These are phyloP conservation scores for Pantherophis vulpinus DNA, from an alignment of 2,797 vertebrate genomes.

Conservation along the genomic window DNA sequence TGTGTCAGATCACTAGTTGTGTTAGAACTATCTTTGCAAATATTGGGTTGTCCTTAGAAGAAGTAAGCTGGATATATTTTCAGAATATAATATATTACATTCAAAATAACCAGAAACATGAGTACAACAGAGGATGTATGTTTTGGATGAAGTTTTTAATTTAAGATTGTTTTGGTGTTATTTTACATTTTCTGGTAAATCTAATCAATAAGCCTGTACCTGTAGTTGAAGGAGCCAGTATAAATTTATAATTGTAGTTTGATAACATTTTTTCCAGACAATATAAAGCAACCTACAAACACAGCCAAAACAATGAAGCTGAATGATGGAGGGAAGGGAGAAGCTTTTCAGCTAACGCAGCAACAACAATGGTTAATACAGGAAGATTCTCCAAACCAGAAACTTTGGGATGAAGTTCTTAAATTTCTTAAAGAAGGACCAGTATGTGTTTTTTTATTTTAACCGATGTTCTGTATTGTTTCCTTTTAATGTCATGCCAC, in stretches of 20 bases:
- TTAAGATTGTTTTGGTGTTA: background rate
- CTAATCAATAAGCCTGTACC: background rate
- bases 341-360: constrained; percentile 88
- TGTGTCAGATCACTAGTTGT: background rate
- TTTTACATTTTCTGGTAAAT: constrained; percentile 3
- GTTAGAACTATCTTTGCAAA: background rate
- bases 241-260: constrained; percentile 28
- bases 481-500: background rate
- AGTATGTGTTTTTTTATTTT: constrained; percentile 81
- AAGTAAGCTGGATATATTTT: background rate
- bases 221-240: constrained; percentile 8
- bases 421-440: constrained; percentile 89
- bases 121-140: background rate
- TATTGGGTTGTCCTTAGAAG: background rate
- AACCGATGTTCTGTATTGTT: constrained; percentile 18
- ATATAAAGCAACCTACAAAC: constrained; percentile 64
- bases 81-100: background rate
- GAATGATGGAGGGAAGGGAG: constrained; percentile 79
- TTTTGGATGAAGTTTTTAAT: background rate
- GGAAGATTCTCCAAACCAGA: constrained; percentile 91
- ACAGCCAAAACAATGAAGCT: constrained; percentile 77
- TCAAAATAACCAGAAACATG: background rate
- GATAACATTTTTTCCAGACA: constrained; percentile 57
- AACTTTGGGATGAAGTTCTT: constrained; percentile 95
- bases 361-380: constrained; percentile 88